Percentiles rank a stretch among this genome's conserved stretches.
phyloP scores from a whole-genome alignment of 2,797 vertebrate genomes.

The Taeniopygia guttata region DNA sequence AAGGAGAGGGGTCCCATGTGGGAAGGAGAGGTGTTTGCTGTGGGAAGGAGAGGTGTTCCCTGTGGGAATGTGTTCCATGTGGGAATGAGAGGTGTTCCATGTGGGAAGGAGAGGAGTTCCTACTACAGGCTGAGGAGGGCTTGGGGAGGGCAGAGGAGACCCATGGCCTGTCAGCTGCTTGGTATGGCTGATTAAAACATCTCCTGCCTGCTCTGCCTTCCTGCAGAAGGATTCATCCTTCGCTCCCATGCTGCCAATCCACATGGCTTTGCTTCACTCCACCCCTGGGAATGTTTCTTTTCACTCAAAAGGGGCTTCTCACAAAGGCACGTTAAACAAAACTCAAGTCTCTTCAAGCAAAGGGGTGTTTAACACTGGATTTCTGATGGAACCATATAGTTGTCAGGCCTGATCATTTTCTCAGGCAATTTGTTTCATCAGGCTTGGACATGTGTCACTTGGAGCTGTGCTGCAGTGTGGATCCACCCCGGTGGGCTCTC shows the following conservation, averaged over 20 bases:
- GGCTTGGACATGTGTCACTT: accelerated
- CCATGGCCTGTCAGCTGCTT: accelerated
- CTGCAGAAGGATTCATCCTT: not conserved
- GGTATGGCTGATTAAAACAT: not conserved
- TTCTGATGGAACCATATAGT: not conserved
- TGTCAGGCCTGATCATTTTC: not conserved
- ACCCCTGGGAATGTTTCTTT: not conserved
- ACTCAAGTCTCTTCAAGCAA: accelerated
- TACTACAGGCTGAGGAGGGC: accelerated
- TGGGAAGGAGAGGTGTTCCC: not conserved
- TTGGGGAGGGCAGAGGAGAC: not conserved
- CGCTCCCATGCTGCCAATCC: not conserved
- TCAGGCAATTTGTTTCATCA: not conserved
- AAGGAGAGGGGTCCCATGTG: not conserved
- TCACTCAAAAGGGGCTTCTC: not conserved
- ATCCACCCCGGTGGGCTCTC: not conserved
- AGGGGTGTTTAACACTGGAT: not conserved
- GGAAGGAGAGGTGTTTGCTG: not conserved
- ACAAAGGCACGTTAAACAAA: not conserved
- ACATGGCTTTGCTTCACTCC: not conserved
- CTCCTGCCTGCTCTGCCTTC: not conserved
- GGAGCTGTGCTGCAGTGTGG: not conserved
- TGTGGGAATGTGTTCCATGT: not conserved
- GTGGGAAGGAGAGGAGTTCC: not conserved
- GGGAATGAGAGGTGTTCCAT: not conserved